Percentiles rank a stretch among this genome's conserved stretches.
Evolutionary conservation across 2,888 invertebrate species (phyloP).

Genomic region (Eueremaeus valkanovi): DNA sequence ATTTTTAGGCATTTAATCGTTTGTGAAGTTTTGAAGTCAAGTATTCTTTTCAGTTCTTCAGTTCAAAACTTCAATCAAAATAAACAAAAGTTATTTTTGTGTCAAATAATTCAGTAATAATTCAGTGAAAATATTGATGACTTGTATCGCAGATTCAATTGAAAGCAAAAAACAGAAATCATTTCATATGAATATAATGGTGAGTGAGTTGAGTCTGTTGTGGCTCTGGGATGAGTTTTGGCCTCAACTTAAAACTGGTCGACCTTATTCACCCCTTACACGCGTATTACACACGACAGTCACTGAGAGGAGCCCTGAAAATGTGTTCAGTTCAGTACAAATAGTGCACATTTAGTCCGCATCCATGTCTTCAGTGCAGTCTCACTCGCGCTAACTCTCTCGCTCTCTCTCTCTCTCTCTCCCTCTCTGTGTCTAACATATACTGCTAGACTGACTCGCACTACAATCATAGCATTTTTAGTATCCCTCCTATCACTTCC

Average conservation of each 20-base stretch:
- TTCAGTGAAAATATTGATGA: too few species aligned
- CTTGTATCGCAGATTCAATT: too few species aligned
- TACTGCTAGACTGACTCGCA: neutral
- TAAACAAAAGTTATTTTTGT: conserved; percentile 8
- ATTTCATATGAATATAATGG: too few species aligned
- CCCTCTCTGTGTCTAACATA: neutral
- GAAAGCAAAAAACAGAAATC: too few species aligned
- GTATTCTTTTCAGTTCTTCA: neutral
- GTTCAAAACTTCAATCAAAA: conserved; percentile 3
- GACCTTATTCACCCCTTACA: conserved; percentile 28
- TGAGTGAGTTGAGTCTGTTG: too few species aligned
- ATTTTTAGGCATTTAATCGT: too few species aligned
- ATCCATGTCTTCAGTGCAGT: conserved; percentile 19
- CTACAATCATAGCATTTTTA: conserved; percentile 13
- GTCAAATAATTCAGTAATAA: neutral
- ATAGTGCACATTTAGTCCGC: conserved; percentile 14
- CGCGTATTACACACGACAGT: conserved; percentile 25
- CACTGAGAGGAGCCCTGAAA: conserved; percentile 12
- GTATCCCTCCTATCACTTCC: conserved; percentile 35
- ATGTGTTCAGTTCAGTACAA: conserved; percentile 6
- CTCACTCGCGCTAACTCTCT: conserved; percentile 1
- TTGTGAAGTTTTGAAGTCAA: too few species aligned
- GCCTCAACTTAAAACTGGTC: neutral
- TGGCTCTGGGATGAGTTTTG: too few species aligned
- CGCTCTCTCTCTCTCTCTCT: neutral